Evolutionary conservation across 2,113 vertebrate genomes (phyloP).

Genomic region (Chlamydotis undulata): DNA sequence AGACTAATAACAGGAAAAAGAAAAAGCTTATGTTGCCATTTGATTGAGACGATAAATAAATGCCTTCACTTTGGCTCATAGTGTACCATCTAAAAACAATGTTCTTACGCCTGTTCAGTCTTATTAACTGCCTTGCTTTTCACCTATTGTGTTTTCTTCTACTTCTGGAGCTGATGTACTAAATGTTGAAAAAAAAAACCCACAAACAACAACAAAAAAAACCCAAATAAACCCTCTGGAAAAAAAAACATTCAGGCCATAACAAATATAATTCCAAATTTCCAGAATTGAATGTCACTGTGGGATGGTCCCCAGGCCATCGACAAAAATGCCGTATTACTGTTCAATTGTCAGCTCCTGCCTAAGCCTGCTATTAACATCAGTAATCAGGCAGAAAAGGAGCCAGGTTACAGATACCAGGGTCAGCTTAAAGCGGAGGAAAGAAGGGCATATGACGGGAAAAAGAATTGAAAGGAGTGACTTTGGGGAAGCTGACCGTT

Average conservation of each 20-base stretch:
- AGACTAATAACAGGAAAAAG: not conserved
- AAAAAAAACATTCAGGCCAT: not conserved
- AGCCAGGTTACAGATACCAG: not conserved
- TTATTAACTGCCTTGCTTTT: not conserved
- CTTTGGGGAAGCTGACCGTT: not conserved
- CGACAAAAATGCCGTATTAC: not conserved
- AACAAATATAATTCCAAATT: not conserved
- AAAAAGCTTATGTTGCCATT: conserved; percentile 1
- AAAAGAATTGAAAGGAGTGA: not conserved
- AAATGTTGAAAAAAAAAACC: not conserved
- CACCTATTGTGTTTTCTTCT: not conserved
- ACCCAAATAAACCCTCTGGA: not conserved
- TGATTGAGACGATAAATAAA: conserved; percentile 51
- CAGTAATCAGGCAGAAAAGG: not conserved
- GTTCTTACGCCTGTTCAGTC: not conserved
- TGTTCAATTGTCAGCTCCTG: not conserved
- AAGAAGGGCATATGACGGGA: not conserved
- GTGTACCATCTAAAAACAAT: not conserved
- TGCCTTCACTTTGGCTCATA: not conserved
- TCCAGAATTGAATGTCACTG: not conserved
- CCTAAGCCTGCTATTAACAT: not conserved
- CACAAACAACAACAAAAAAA: not conserved
- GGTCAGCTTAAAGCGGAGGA: not conserved
- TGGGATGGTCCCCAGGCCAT: not conserved
- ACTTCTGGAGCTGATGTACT: not conserved